Conservation (phyloP, 2,888 invertebrate genomes). For the Lymantria monacha region DNA sequence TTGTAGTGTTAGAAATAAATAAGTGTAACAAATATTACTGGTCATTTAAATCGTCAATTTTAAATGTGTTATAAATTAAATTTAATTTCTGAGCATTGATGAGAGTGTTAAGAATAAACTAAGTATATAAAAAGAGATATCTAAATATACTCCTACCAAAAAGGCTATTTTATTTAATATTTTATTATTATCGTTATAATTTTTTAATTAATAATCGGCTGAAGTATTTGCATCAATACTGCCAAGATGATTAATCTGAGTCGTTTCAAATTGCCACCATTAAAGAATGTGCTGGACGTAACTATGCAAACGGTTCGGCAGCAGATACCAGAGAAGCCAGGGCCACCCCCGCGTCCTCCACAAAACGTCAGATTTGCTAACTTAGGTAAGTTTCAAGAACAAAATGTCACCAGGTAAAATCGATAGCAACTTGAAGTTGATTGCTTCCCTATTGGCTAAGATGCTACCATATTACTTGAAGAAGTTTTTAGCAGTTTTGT, state of each 20-base stretch:
- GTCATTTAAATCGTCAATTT: not conserved
- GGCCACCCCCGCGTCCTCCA: conserved; percentile 73
- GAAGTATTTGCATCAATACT: not conserved
- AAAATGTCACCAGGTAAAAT: conserved; percentile 26
- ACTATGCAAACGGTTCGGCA: conserved; percentile 92
- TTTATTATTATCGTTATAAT: too few relatives aligned
- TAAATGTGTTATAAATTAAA: not conserved
- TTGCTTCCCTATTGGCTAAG: too few relatives aligned
- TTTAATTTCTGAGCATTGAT: not conserved
- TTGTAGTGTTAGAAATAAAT: conserved; percentile 39
- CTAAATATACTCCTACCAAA: too few relatives aligned
- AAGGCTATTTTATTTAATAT: too few relatives aligned
- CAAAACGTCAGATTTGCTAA: conserved; percentile 81
- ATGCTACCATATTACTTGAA: too few relatives aligned
- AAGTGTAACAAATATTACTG: not conserved
- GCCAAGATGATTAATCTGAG: conserved; percentile 69
- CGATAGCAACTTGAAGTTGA: conserved; percentile 5
- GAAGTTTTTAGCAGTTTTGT: too few relatives aligned
- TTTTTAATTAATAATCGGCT: not conserved
- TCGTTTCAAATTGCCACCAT: conserved; percentile 86
- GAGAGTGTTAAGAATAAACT: too few relatives aligned
- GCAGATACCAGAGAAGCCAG: conserved; percentile 86
- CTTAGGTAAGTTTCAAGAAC: conserved; percentile 54
- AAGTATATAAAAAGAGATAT: too few relatives aligned
- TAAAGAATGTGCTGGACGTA: conserved; percentile 90